Percentiles rank a stretch among this genome's conserved stretches.
phyloP scores from a whole-genome alignment of 2,888 invertebrate genomes.

The Scelioninae gen. 1 region DNA sequence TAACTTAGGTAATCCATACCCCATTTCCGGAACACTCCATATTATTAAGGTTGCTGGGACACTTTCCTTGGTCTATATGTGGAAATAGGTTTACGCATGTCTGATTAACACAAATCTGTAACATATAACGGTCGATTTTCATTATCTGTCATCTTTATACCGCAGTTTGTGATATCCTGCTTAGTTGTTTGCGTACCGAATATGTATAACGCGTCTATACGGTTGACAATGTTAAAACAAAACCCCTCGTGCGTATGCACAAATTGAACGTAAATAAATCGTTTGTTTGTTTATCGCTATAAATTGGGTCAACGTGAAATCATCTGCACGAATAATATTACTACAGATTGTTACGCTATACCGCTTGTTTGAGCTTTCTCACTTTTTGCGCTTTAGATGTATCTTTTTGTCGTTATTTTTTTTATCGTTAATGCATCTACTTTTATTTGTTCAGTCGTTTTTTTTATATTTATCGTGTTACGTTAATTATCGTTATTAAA shows the following conservation, averaged over 20 bases:
- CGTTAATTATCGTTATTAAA: slow-evolving; percentile 13
- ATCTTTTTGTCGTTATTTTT: slow-evolving; percentile 3
- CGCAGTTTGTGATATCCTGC: slow-evolving; percentile 43
- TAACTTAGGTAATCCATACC: slow-evolving; percentile 87
- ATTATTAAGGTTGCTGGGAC: slow-evolving; percentile 94
- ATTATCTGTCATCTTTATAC: slow-evolving; percentile 59
- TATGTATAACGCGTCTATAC: slow-evolving; percentile 42
- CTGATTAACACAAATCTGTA: slow-evolving; percentile 94
- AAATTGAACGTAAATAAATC: slow-evolving; percentile 70
- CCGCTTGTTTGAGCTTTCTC: slow-evolving; percentile 28
- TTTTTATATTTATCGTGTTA: slow-evolving; percentile 7
- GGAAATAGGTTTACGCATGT: slow-evolving; percentile 94
- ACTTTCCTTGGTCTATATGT: slow-evolving; percentile 93
- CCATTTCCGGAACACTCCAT: slow-evolving; percentile 97
- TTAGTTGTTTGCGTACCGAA: slow-evolving; percentile 45
- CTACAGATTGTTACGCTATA: slow-evolving; percentile 30
- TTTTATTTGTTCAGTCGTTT: slow-evolving; percentile 2
- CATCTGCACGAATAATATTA: slow-evolving; percentile 56
- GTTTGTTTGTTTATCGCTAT: slow-evolving; percentile 65
- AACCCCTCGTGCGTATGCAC: slow-evolving; percentile 61
- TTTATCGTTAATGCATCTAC: not conserved
- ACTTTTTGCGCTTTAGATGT: slow-evolving; percentile 5
- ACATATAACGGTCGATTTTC: slow-evolving; percentile 68
- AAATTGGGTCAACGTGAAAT: slow-evolving; percentile 64
- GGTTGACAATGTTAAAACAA: slow-evolving; percentile 50